Percentiles rank a stretch among this genome's conserved stretches.
Conservation (phyloP, 2,888 invertebrate genomes). For the Scaeva pyrastri region DNA sequence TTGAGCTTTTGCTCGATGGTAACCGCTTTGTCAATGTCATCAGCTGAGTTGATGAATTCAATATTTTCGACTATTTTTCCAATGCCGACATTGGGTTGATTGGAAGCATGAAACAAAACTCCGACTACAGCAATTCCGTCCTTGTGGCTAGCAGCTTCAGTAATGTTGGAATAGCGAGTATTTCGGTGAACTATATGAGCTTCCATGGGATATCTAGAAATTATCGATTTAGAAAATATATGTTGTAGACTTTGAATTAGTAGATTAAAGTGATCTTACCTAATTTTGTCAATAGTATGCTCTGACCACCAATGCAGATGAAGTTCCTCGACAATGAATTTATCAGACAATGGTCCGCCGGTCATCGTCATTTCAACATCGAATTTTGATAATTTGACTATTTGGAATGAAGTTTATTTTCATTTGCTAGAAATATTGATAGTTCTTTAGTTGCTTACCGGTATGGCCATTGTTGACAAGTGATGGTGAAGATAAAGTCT, state of each 20-base stretch:
- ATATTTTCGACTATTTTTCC: constrained; percentile 80
- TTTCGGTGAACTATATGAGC: constrained; percentile 89
- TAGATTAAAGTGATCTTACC: constrained; percentile 81
- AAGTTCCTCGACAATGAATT: constrained; percentile 88
- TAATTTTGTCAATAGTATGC: constrained; percentile 89
- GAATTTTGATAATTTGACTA: constrained; percentile 81
- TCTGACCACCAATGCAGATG: constrained; percentile 95
- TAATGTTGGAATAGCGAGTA: constrained; percentile 84
- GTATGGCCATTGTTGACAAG: constrained; percentile 83
- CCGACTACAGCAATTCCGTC: constrained; percentile 88
- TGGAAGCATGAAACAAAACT: constrained; percentile 86
- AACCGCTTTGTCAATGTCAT: constrained; percentile 78
- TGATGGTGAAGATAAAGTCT: constrained; percentile 78
- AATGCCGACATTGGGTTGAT: constrained; percentile 80
- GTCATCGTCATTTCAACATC: constrained; percentile 80
- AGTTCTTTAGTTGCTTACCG: constrained; percentile 79
- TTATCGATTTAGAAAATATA: neutral
- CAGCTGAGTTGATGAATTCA: constrained; percentile 78
- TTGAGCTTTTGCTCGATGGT: constrained; percentile 78
- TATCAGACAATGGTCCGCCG: constrained; percentile 85
- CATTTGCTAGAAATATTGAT: neutral
- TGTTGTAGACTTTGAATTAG: too few species aligned
- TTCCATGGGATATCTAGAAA: constrained; percentile 86
- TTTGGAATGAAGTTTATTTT: neutral
- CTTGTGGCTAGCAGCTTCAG: constrained; percentile 84